A percentile compares a stretch with the other conserved stretches of the same genome.
phyloP scores from a whole-genome alignment of 2,888 invertebrate species.

The Cataglyphis livida region DNA sequence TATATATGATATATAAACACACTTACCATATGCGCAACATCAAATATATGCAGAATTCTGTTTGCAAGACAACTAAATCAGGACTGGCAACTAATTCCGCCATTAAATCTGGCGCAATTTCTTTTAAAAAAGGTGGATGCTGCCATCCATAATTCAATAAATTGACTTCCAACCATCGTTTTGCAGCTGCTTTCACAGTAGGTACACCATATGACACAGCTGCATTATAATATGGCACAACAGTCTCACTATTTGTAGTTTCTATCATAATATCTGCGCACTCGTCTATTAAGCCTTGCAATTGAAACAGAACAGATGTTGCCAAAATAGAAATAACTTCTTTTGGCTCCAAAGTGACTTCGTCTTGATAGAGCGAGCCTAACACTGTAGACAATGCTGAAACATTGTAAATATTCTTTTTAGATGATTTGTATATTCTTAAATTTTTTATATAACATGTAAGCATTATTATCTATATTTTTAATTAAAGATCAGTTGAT shows the following conservation, averaged over 20 bases:
- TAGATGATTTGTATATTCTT: background rate
- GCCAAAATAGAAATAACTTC: conserved; percentile 90
- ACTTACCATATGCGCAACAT: conserved; percentile 89
- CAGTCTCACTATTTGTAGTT: conserved; percentile 90
- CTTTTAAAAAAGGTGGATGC: conserved; percentile 87
- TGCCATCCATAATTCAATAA: conserved; percentile 88
- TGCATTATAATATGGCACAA: conserved; percentile 90
- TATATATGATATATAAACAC: background rate
- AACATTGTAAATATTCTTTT: conserved; percentile 71
- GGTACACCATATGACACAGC: conserved; percentile 90
- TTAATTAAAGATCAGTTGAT: background rate
- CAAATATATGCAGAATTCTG: conserved; percentile 92
- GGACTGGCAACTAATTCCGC: conserved; percentile 88
- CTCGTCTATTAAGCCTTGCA: conserved; percentile 91
- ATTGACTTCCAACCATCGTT: conserved; percentile 91
- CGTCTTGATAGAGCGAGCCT: conserved; percentile 92
- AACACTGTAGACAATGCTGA: conserved; percentile 90
- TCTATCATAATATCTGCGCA: conserved; percentile 92
- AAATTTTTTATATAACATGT: background rate
- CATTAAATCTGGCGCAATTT: conserved; percentile 90
- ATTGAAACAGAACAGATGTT: conserved; percentile 91
- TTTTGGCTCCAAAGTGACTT: conserved; percentile 90
- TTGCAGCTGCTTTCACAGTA: conserved; percentile 88
- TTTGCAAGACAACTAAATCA: conserved; percentile 91
- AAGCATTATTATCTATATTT: background rate